Base-by-base conservation (phyloP, 1,140 invertebrate genomes). In the Helicoverpa armigera region DNA sequence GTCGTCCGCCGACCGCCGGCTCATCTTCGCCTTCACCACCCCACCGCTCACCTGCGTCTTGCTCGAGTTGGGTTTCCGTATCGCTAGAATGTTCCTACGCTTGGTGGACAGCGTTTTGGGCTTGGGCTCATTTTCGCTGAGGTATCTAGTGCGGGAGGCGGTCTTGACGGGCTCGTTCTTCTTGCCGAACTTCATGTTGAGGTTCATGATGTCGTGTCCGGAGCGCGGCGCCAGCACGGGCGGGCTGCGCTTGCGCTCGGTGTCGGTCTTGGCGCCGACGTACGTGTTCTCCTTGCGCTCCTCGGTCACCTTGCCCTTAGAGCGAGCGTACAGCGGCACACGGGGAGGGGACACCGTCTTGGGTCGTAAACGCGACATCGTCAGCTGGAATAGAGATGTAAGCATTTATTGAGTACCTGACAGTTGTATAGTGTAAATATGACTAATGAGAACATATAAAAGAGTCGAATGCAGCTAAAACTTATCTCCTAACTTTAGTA, bases 271-370 rank as follows among this genome's bases (percentile, higher is more conserved):
- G 48, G 89, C 91, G 18, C 87, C 92, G 7, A 80, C 88, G 85
- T 92, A 95, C 2, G 94, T 87, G 89, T 95, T 95, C 79, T 95
- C 94, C 75, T 95, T 95, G 50, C 92, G 87, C 73, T 95, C 94
- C 73, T 91, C 91, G 0, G 87, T 91, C 31, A 90, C 90, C 65
- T 94, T 95, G 9, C 79, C 86, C 76, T 94, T 94, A 67, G 92
- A 89, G 23, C 94, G 89, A 7, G 89, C 87, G 86, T 88, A 95
- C 9, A 92, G 83, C 31, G 92, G 92, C 83, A 88, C 82, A 4
- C 94, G 84, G 4, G 86, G 83, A 16, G 94, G 92, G 0, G 94
- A 94, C 35, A 87, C 56, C 29, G 91, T 90, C 83, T 95, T 95
- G 12, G 94, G 89, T 9, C 92, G 90, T 61, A 95, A 82, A 4